A percentile compares a stretch with the other conserved stretches of the same genome.
phyloP scores from a whole-genome alignment of 1,140 invertebrate genomes.

The Psilanteris sp. region DNA sequence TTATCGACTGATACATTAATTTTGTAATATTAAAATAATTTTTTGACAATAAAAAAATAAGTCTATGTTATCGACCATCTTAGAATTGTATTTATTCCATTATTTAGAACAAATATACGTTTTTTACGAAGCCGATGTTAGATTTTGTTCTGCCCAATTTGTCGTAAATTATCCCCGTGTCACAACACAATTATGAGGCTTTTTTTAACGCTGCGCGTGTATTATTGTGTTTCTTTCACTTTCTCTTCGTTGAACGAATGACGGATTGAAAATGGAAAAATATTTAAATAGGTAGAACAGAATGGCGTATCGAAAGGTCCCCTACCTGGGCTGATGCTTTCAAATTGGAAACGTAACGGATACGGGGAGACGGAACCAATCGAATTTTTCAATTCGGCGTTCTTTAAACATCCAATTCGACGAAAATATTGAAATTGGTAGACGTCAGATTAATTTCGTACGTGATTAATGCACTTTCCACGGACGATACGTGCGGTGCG shows the following conservation, averaged over 20 bases:
- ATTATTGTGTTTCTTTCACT: constrained; percentile 23
- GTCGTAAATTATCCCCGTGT: constrained; percentile 7
- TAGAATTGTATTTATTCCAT: constrained; percentile 42
- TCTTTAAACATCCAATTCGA: constrained; percentile 32
- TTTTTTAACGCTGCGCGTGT: not conserved
- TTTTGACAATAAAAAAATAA: constrained; percentile 32
- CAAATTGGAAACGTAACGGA: constrained; percentile 32
- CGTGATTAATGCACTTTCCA: constrained; percentile 38
- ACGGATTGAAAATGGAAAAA: constrained; percentile 6
- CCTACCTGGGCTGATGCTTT: constrained; percentile 9
- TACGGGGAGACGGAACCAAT: constrained; percentile 67
- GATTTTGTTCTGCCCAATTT: constrained; percentile 5
- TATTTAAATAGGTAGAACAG: constrained; percentile 12
- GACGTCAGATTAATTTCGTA: constrained; percentile 20
- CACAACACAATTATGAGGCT: constrained; percentile 31
- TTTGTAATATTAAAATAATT: constrained; percentile 41
- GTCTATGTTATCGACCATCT: constrained; percentile 11
- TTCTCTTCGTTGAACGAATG: constrained; percentile 9
- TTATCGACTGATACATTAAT: constrained; percentile 54
- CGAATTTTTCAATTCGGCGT: constrained; percentile 62
- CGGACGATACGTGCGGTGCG: constrained; percentile 4
- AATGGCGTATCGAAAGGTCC: constrained; percentile 14
- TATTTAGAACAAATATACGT: constrained; percentile 33
- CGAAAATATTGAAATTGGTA: constrained; percentile 25
- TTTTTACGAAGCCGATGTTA: constrained; percentile 42